A percentile compares a stretch with the other conserved stretches of the same genome.
Conservation (phyloP, 2,888 invertebrate genomes). For the Eupithecia insigniata region DNA sequence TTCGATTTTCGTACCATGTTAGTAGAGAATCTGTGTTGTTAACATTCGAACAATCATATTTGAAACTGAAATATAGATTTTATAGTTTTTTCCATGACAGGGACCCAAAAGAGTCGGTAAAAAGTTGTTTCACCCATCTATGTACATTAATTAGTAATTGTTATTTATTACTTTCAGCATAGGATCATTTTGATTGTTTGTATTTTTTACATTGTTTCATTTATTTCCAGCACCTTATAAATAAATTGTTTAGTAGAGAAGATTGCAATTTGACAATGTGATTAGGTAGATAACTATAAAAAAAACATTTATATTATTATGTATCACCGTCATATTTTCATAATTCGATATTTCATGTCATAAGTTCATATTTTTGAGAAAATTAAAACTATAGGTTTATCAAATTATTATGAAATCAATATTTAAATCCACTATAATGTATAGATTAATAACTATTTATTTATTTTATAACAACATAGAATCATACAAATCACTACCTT, state of each 20-base stretch:
- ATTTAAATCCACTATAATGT: constrained; percentile 40
- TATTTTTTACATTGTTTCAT: constrained; percentile 9
- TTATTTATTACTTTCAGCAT: not conserved
- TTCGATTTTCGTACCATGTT: too few species aligned
- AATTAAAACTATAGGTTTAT: constrained; percentile 33
- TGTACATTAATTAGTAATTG: too few species aligned
- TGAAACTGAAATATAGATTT: too few species aligned
- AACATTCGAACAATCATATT: too few species aligned
- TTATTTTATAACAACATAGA: constrained; percentile 41
- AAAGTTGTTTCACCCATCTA: too few species aligned
- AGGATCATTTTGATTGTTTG: not conserved
- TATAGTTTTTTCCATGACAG: too few species aligned
- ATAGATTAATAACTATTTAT: constrained; percentile 41
- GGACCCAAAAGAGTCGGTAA: too few species aligned
- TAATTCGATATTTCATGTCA: constrained; percentile 41
- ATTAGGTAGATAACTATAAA: constrained; percentile 36
- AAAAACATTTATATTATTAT: constrained; percentile 38
- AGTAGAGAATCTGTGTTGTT: too few species aligned
- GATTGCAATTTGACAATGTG: constrained; percentile 46
- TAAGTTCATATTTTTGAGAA: constrained; percentile 39
- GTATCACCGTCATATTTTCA: constrained; percentile 45
- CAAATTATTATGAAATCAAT: constrained; percentile 37
- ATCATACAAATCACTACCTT: constrained; percentile 42
- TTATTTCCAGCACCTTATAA: not conserved
- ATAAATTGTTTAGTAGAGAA: constrained; percentile 8